A percentile compares a stretch with the other conserved stretches of the same genome.
Conservation (phyloP, 2,113 vertebrate genomes). For the Prolemur simus region DNA sequence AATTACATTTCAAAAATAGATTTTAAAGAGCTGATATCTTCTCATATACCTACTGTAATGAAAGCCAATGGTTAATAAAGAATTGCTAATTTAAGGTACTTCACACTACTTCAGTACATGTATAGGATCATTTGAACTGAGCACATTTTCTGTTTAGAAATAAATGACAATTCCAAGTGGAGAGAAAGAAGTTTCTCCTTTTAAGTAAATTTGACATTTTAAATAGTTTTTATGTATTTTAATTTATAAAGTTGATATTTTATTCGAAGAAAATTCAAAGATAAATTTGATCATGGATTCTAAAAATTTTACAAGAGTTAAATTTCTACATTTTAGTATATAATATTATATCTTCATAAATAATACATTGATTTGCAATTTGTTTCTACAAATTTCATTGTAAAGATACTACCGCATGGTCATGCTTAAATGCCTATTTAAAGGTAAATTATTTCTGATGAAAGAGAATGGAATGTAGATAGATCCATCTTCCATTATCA, state of each 20-base stretch:
- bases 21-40: neutral
- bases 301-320: neutral
- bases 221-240: neutral
- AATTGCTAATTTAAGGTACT: neutral
- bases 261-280: neutral
- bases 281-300: neutral
- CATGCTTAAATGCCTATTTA: slow-evolving; percentile 50
- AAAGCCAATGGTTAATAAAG: neutral
- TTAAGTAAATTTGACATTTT: neutral
- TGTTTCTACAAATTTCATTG: neutral
- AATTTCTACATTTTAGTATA: neutral
- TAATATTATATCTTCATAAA: neutral
- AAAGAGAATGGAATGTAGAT: slow-evolving; percentile 17
- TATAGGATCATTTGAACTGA: neutral
- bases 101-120: neutral
- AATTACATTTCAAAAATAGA: neutral
- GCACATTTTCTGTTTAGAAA: slow-evolving; percentile 12
- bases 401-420: neutral
- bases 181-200: neutral
- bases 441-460: slow-evolving; percentile 38
- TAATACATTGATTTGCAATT: neutral
- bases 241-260: neutral
- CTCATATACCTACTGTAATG: neutral
- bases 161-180: neutral
- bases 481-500: slow-evolving; percentile 35